Conservation (phyloP, 1,140 invertebrate species). For the Teleogryllus occipitalis region DNA sequence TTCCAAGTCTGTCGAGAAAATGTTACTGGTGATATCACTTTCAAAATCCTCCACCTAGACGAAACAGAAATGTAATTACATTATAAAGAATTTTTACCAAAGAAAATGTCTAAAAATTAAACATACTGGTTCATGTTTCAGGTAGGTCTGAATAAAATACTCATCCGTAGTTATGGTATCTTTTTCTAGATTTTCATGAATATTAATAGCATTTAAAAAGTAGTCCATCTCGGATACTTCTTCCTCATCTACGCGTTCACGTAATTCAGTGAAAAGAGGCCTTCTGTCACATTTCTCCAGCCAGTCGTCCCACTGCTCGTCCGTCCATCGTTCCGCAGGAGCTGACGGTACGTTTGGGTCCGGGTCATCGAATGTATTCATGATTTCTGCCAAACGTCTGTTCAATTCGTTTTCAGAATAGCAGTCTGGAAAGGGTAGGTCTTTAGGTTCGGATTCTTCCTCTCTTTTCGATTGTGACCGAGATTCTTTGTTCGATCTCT, state of each 20-base stretch:
- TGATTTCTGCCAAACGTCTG: no score
- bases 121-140: background rate
- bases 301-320: background rate
- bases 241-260: no score
- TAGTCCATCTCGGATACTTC: background rate
- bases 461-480: no score
- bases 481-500: no score
- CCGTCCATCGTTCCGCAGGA: background rate
- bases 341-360: no score
- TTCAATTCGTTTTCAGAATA: no score
- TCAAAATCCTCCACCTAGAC: background rate
- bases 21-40: background rate
- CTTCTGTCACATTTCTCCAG: background rate
- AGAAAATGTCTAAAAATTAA: background rate
- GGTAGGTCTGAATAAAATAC: background rate
- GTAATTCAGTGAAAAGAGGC: background rate
- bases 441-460: no score
- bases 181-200: background rate
- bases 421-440: no score
- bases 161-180: background rate
- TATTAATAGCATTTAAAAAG: background rate
- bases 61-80: no score
- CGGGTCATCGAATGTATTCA: no score
- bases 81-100: no score
- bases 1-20: background rate